phyloP scores from a whole-genome alignment of 2,888 invertebrate species.

The Synergus japonicus region DNA sequence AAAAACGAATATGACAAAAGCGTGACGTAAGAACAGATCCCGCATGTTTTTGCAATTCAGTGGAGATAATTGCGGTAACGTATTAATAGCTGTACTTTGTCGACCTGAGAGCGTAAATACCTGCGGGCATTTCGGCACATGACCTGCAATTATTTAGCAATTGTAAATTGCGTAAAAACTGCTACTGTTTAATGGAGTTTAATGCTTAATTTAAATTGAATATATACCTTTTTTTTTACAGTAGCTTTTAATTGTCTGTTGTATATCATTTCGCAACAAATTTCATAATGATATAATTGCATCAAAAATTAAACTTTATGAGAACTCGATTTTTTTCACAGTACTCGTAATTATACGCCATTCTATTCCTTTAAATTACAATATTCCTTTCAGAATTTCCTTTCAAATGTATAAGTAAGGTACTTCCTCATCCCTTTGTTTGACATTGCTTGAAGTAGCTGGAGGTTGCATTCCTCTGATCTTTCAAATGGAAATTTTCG shows the following conservation, averaged over 20 bases:
- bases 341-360: too few species aligned
- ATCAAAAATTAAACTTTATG: too few species aligned
- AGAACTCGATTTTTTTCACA: too few species aligned
- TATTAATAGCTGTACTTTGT: slow-evolving; percentile 6
- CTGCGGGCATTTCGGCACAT: neutral
- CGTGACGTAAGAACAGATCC: neutral
- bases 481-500: too few species aligned
- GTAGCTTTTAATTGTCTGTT: neutral
- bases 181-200: neutral
- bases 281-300: too few species aligned
- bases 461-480: too few species aligned
- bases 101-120: slow-evolving; percentile 11
- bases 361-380: neutral
- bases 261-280: neutral
- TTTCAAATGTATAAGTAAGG: neutral
- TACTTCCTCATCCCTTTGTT: neutral
- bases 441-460: neutral
- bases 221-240: neutral
- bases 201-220: neutral
- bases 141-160: slow-evolving; percentile 2
- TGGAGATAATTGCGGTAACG: neutral
- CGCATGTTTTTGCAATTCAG: neutral
- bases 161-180: neutral
- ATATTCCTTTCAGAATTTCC: neutral
- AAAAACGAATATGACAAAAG: neutral